Evolutionary conservation across 1,140 invertebrate genomes (phyloP).

Genomic region (Halesus radiatus): DNA sequence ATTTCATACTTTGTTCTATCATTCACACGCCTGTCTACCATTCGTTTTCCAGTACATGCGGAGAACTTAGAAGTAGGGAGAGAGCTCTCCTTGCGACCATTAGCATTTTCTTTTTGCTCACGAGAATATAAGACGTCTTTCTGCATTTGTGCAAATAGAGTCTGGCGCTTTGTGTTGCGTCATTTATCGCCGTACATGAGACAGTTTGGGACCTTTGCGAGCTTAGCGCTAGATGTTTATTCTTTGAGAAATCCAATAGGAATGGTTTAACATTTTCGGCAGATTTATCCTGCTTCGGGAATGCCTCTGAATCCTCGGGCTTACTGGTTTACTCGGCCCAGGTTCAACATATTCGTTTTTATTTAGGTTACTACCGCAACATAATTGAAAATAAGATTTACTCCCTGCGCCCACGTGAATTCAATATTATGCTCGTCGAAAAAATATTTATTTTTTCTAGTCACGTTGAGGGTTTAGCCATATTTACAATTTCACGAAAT

Average conservation of each 20-base stretch:
- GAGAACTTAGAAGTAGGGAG: background rate
- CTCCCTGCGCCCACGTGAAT: too few species aligned
- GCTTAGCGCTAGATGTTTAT: background rate
- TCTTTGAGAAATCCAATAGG: conserved; percentile 5
- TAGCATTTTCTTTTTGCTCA: conserved; percentile 26
- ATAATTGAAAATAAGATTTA: too few species aligned
- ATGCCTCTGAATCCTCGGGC: background rate
- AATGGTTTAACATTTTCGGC: background rate
- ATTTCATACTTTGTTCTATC: background rate
- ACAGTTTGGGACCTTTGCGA: background rate
- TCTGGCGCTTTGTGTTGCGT: conserved; percentile 26
- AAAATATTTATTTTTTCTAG: background rate
- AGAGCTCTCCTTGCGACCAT: conserved; percentile 20
- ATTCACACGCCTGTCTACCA: background rate
- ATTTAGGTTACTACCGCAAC: too few species aligned
- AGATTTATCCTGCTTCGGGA: background rate
- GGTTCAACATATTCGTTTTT: too few species aligned
- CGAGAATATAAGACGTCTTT: conserved; percentile 27
- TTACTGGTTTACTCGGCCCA: too few species aligned
- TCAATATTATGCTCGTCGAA: too few species aligned
- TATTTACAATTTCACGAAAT: conserved; percentile 5
- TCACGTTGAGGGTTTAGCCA: background rate
- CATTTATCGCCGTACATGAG: conserved; percentile 23
- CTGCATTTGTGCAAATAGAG: conserved; percentile 34
- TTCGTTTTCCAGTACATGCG: background rate